Evolutionary conservation across 2,888 invertebrate species (phyloP).

Genomic region (Caenorhabditis sp.): DNA sequence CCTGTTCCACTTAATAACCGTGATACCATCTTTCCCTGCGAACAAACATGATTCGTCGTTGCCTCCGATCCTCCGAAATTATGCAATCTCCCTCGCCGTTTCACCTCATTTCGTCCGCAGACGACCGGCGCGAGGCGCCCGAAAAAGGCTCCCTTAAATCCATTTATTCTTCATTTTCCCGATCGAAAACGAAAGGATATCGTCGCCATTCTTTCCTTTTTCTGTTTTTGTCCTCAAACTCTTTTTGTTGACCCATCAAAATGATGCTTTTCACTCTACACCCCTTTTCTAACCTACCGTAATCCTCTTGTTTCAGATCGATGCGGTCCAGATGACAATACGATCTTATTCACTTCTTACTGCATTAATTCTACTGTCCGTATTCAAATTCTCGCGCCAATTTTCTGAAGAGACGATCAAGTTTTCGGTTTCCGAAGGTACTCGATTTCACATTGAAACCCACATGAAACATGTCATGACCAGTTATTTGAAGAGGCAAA

Average conservation of each 20-base stretch:
- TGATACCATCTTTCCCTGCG: slow-evolving; percentile 46
- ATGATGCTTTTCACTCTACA: neutral
- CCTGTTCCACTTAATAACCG: slow-evolving; percentile 51
- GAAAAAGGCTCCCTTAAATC: slow-evolving; percentile 8
- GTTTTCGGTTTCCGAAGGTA: slow-evolving; percentile 48
- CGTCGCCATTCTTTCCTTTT: neutral
- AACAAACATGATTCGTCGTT: slow-evolving; percentile 10
- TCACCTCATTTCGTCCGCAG: slow-evolving; percentile 39
- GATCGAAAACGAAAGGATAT: neutral
- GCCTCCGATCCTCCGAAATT: slow-evolving; percentile 27
- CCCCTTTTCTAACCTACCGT: neutral
- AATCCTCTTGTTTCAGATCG: slow-evolving; percentile 22
- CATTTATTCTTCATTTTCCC: slow-evolving; percentile 3
- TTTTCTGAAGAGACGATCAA: slow-evolving; percentile 43
- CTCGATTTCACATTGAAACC: neutral
- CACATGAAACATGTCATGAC: slow-evolving; percentile 5
- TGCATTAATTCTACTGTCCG: neutral
- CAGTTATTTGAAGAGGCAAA: slow-evolving; percentile 15
- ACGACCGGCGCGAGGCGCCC: slow-evolving; percentile 9
- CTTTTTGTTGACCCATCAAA: neutral
- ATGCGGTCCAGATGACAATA: slow-evolving; percentile 46
- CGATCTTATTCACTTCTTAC: slow-evolving; percentile 4
- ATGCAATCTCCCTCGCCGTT: slow-evolving; percentile 45
- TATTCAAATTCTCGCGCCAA: slow-evolving; percentile 12
- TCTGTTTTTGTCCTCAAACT: neutral